Evolutionary conservation across 2,888 invertebrate genomes (phyloP), one percentile per base, ranked within the genome.

Genomic region (Spisula subtruncata): DNA sequence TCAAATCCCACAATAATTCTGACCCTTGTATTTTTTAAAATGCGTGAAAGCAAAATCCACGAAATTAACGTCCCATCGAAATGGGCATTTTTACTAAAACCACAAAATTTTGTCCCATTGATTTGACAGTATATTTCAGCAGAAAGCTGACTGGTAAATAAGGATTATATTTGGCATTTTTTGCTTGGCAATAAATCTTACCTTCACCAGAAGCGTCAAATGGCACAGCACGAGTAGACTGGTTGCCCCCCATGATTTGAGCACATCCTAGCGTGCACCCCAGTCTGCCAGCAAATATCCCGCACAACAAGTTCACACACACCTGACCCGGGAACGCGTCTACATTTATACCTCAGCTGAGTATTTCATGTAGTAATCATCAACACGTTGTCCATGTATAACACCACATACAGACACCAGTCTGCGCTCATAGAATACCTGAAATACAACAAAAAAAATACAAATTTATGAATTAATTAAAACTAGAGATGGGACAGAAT

Each of bases 151-250:
- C n/a, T n/a, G 41, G 2, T 41, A 41, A 5, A 41, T 41, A 41
- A 41, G 8, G 41, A 8, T 2, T 41, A 41, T 2, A 2, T 41
- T 41, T 41, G 41, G n/a, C n/a, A n/a, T n/a, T n/a, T n/a, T n/a
- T n/a, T 41, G 8, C 2, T 41, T 8, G 8, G 41, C 2, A 41
- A 83, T 66, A 66, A 48, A 25, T 81, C 89, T 89, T 94, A 96
- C 96, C 95, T 94, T 95, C 95, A 16, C 96, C 95, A 87, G 93
- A 94, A 41, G 94, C 95, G 92, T 96, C 96, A 91, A 95, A 96
- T 83, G 96, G 95, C 54, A 93, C 93, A 91, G 94, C 94, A 71
- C 95, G 93, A 75, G 95, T 92, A 18, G 96, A 96, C 89, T 95
- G 94, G 80, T 95, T 94, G n/a, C 94, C 94, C 88, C 95, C 96